Evolutionary conservation across 1,140 invertebrate genomes (phyloP), one percentile per base, ranked within the genome.

Genomic region (Euwallacea fornicatus): DNA sequence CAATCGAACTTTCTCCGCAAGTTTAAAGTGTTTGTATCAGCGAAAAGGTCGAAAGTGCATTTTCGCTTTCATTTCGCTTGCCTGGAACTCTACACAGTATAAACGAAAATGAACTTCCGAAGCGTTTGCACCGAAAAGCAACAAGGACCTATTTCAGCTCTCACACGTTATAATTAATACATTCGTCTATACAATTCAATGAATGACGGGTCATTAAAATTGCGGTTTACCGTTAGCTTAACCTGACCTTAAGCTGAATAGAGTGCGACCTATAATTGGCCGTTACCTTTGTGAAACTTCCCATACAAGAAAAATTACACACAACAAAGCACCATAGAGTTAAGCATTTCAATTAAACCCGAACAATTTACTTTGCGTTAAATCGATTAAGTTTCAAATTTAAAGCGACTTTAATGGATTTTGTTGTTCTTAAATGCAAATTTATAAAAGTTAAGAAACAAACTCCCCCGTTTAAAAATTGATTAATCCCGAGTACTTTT

Each of bases 241-340:
- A 50, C 46, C 46, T 50, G 46, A 50, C 46, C 46, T 50, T 50
- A 50, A 13, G 46, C 46, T 50, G 46, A 50, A 50, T 50, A 50
- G 13, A 50, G 13, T 13, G 46, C 9, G 46, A 50, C 9, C 46
- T 10, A 50, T 50, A 50, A 50, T 50, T 50, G 46, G 46, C 46
- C 9, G 46, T 50, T 0, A 13, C 13, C 46, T 50, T 50, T 50
- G 9, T 11, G 9, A 50, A 50, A 13, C 46, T 50, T 50, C 46
- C 46, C 46, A 13, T 50, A 50, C 46, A 13, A 11, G 13, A 50
- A 50, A 50, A 50, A 50, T 50, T 50, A 13, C 46, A 50, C 7
- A 50, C 46, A 50, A 50, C 9, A 50, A 50, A 50, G 9, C 46
- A 50, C 13, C 13, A 50, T 6, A 10, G 2, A 50, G 46, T 11